Evolutionary conservation across 1,140 invertebrate genomes (phyloP).

Genomic region (Dendroctonus ponderosae): DNA sequence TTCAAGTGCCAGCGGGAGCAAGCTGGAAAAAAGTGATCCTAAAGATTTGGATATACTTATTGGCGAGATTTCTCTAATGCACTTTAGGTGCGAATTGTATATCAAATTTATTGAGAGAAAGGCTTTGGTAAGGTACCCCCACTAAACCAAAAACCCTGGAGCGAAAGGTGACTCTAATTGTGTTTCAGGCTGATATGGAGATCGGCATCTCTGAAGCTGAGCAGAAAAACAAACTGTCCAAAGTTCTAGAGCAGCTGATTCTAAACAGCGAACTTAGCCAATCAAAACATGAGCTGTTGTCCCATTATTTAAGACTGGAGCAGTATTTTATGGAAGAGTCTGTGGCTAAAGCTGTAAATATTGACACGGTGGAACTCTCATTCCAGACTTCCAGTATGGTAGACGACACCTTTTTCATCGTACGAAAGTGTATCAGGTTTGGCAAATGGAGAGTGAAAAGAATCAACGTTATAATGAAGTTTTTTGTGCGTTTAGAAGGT

Average conservation of each 20-base stretch:
- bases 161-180: neutral
- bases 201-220: slow-evolving; percentile 59
- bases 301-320: slow-evolving; percentile 89
- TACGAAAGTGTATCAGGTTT: slow-evolving; percentile 91
- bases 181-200: slow-evolving; percentile 67
- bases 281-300: slow-evolving; percentile 86
- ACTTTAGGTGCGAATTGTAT: slow-evolving; percentile 87
- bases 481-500: slow-evolving; percentile 60
- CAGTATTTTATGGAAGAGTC: slow-evolving; percentile 95
- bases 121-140: slow-evolving; percentile 62
- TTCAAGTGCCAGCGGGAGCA: slow-evolving; percentile 49
- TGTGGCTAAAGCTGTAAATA: slow-evolving; percentile 87
- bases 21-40: slow-evolving; percentile 69
- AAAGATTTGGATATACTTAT: slow-evolving; percentile 86
- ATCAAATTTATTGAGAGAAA: slow-evolving; percentile 82
- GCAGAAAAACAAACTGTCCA: slow-evolving; percentile 56
- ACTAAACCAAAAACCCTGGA: neutral
- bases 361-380: slow-evolving; percentile 70
- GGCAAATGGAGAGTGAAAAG: slow-evolving; percentile 6
- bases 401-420: slow-evolving; percentile 97
- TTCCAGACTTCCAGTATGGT: slow-evolving; percentile 88
- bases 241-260: slow-evolving; percentile 69
- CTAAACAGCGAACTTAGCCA: slow-evolving; percentile 76
- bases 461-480: neutral
- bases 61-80: slow-evolving; percentile 88